These are phyloP conservation scores for Hoplias malabaricus DNA, from an alignment of 2,113 vertebrate species.

Conservation along the genomic window DNA sequence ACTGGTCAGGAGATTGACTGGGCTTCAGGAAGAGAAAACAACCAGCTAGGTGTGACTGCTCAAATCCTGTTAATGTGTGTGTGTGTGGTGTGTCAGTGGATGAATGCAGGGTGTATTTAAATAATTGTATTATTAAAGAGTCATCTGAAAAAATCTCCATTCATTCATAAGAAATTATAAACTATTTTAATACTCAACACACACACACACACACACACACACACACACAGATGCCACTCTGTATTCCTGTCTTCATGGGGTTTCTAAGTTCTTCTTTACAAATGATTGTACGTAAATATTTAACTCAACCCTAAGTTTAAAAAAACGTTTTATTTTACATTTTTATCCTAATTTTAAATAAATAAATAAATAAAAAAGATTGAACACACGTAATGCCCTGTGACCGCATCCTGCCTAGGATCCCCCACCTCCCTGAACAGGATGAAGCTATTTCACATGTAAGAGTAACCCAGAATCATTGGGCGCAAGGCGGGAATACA, in stretches of 20 bases:
- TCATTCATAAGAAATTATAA: background rate
- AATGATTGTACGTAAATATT: no score
- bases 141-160: background rate
- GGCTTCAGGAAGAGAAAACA: constrained; percentile 61
- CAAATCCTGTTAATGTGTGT: constrained; percentile 52
- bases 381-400: no score
- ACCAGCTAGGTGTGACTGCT: constrained; percentile 67
- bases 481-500: no score
- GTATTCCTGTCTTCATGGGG: background rate
- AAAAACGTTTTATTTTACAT: no score
- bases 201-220: constrained; percentile 4
- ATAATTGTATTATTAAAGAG: no score
- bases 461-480: no score
- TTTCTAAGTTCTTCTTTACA: background rate
- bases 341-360: no score
- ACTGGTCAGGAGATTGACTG: constrained; percentile 61
- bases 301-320: background rate
- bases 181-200: no score
- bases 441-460: no score
- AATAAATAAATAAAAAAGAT: no score
- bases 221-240: background rate
- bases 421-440: no score
- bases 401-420: no score
- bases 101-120: background rate
- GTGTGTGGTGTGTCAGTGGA: background rate